A percentile compares a stretch with the other conserved stretches of the same genome.
phyloP scores from a whole-genome alignment of 2,888 invertebrate genomes.

The Apoda limacodes region DNA sequence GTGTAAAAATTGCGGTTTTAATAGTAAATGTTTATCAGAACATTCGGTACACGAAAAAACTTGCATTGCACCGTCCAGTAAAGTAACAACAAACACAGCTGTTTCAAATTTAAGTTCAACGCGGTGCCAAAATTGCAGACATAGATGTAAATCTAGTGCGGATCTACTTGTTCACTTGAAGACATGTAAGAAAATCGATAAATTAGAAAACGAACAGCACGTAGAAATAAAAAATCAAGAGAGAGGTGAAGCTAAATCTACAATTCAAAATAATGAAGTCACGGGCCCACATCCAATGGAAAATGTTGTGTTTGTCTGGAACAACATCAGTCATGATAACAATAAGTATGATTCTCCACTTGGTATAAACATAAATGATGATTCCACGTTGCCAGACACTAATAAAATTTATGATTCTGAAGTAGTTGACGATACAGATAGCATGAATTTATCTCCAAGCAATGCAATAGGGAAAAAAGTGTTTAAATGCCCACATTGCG shows the following conservation, averaged over 20 bases:
- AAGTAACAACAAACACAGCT: conserved; percentile 40
- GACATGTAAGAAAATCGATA: conserved; percentile 71
- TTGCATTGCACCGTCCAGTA: conserved; percentile 66
- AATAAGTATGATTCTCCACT: conserved; percentile 52
- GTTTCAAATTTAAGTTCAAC: conserved; percentile 74
- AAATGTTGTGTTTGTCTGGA: conserved; percentile 86
- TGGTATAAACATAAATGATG: conserved; percentile 56
- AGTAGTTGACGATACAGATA: conserved; percentile 59
- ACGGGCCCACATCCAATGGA: conserved; percentile 80
- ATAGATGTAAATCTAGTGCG: conserved; percentile 86
- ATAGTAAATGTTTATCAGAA: conserved; percentile 85
- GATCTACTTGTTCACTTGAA: conserved; percentile 82
- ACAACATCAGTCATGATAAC: conserved; percentile 68
- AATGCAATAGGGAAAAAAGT: conserved; percentile 80
- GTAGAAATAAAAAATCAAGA: conserved; percentile 40
- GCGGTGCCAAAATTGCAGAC: conserved; percentile 87
- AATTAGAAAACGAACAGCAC: conserved; percentile 33
- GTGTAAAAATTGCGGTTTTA: conserved; percentile 79
- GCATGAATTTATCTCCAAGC: conserved; percentile 71
- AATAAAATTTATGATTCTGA: conserved; percentile 46
- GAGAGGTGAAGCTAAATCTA: conserved; percentile 36
- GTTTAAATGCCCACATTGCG: conserved; percentile 92
- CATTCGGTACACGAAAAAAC: conserved; percentile 82
- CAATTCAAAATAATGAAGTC: conserved; percentile 43
- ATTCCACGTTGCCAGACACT: conserved; percentile 49